These are phyloP conservation scores for Protonemura montana DNA, from an alignment of 2,888 invertebrate species.

Conservation along the genomic window DNA sequence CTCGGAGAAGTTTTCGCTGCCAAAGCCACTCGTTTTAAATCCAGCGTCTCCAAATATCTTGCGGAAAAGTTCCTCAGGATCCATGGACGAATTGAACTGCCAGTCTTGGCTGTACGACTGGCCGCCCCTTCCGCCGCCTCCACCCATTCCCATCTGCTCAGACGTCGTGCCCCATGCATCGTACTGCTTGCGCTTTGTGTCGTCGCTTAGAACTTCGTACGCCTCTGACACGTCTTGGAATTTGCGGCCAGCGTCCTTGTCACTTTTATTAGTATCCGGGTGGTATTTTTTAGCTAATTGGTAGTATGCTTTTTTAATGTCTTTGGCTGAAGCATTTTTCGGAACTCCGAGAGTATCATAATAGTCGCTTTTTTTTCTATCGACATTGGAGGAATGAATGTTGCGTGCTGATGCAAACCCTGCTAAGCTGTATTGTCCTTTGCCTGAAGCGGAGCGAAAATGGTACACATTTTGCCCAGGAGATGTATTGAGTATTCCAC, in stretches of 20 bases:
- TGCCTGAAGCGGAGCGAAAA: not conserved
- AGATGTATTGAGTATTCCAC: not conserved
- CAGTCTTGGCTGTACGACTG: constrained; percentile 67
- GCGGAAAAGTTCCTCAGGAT: constrained; percentile 96
- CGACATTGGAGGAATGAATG: constrained; percentile 19
- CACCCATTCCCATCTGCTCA: constrained; percentile 83
- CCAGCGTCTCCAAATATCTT: constrained; percentile 93
- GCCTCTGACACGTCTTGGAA: constrained; percentile 99
- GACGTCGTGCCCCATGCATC: constrained; percentile 92
- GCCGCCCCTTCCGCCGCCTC: constrained; percentile 58
- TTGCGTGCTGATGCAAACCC: not conserved
- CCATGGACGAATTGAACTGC: constrained; percentile 87
- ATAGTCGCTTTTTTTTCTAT: constrained; percentile 75
- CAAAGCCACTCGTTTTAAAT: constrained; percentile 62
- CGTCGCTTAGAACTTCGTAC: constrained; percentile 95
- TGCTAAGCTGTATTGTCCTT: not conserved
- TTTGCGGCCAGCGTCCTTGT: constrained; percentile 87
- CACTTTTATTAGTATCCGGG: constrained; percentile 96
- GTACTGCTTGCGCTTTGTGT: constrained; percentile 88
- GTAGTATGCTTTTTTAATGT: constrained; percentile 96
- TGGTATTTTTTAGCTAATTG: constrained; percentile 97
- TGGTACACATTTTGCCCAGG: not conserved
- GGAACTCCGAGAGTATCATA: constrained; percentile 94
- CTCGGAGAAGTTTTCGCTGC: constrained; percentile 81
- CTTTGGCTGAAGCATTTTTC: constrained; percentile 85